These are phyloP conservation scores for Lasaia peninsularis DNA, from an alignment of 1,140 invertebrate genomes.

Conservation along the genomic window DNA sequence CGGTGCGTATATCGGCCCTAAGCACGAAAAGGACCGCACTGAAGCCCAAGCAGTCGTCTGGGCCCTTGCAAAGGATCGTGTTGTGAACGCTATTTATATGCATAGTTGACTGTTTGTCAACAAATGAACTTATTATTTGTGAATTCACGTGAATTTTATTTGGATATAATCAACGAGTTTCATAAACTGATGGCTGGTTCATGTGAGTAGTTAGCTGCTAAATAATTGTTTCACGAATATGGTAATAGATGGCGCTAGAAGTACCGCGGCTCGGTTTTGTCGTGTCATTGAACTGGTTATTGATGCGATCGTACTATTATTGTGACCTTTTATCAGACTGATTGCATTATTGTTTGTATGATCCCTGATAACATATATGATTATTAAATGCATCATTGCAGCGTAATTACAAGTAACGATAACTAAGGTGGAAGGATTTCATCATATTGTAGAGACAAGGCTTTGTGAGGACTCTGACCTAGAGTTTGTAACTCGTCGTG, in stretches of 20 bases:
- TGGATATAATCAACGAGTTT: conserved; percentile 32
- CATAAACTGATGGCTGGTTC: conserved; percentile 32
- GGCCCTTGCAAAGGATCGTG: conserved; percentile 60
- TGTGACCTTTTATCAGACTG: conserved; percentile 32
- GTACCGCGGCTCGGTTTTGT: conserved; percentile 51
- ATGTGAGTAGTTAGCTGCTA: conserved; percentile 55
- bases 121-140: conserved; percentile 45
- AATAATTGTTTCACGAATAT: conserved; percentile 29
- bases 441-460: background rate
- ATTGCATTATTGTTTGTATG: conserved; percentile 29
- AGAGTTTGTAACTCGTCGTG: conserved; percentile 1
- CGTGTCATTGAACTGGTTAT: conserved; percentile 19
- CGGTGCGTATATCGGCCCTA: conserved; percentile 42
- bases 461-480: conserved; percentile 28
- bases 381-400: conserved; percentile 7
- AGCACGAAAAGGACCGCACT: conserved; percentile 57
- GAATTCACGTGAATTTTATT: conserved; percentile 41
- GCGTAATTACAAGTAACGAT: background rate
- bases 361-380: conserved; percentile 15
- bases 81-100: conserved; percentile 41
- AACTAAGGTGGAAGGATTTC: background rate
- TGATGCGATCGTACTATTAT: conserved; percentile 15
- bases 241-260: conserved; percentile 60
- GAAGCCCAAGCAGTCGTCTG: conserved; percentile 52
- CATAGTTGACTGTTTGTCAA: conserved; percentile 39